A percentile compares a stretch with the other conserved stretches of the same genome.
These are phyloP conservation scores for Heterodera filipjevi DNA, from an alignment of 2,888 invertebrate species.

Conservation along the genomic window DNA sequence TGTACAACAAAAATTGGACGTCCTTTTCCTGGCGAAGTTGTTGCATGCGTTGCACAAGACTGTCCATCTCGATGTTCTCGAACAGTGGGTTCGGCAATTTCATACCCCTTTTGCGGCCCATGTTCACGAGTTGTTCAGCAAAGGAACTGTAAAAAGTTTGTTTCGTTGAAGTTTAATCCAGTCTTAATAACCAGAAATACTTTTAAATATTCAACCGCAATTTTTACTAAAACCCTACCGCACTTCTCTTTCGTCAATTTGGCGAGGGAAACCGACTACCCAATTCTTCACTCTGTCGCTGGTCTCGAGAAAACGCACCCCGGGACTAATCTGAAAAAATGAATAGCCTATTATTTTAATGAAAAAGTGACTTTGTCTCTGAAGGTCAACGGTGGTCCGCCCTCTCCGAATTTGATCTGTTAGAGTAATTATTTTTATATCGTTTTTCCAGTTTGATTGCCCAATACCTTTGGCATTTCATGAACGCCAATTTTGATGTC, in stretches of 20 bases:
- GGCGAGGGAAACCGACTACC: conserved; percentile 30
- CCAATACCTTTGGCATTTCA: conserved; percentile 18
- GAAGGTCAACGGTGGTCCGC: not conserved
- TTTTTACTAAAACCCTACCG: too few species aligned
- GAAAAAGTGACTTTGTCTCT: not conserved
- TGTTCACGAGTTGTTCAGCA: conserved; percentile 13
- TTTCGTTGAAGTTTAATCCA: not conserved
- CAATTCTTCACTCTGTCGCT: conserved; percentile 29
- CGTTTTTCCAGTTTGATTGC: too few species aligned
- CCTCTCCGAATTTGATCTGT: not conserved
- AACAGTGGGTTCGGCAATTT: conserved; percentile 22
- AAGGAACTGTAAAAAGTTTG: conserved; percentile 10
- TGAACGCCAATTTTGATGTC: conserved; percentile 27
- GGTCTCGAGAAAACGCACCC: conserved; percentile 10
- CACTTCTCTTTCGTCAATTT: not conserved
- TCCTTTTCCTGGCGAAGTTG: not conserved
- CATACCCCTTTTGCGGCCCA: conserved; percentile 28
- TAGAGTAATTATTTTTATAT: not conserved
- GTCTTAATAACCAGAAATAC: too few species aligned
- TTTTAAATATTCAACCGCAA: not conserved
- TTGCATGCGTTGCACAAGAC: conserved; percentile 12
- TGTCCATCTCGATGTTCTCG: conserved; percentile 17
- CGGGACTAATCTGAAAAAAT: not conserved
- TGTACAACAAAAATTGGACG: conserved; percentile 33
- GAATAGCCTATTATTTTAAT: not conserved